Percentiles rank a stretch among this genome's conserved stretches.
Evolutionary conservation across 1,140 invertebrate species (phyloP).

Genomic region (Maniola jurtina): DNA sequence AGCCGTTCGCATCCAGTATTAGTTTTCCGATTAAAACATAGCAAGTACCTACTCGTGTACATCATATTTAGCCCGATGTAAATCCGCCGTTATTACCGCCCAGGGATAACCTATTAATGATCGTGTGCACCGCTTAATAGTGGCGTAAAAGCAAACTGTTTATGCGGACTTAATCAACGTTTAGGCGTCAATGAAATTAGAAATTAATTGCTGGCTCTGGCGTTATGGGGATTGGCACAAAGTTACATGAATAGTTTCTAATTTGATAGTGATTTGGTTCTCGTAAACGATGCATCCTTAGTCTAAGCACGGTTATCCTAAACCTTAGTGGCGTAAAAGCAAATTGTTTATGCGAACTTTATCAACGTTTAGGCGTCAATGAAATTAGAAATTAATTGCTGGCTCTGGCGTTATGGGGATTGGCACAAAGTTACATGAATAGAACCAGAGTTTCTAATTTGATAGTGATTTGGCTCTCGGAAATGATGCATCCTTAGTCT

Average conservation of each 20-base stretch:
- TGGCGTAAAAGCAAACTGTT: constrained; percentile 7
- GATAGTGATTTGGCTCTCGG: no score
- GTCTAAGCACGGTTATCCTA: no score
- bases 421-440: background rate
- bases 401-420: background rate
- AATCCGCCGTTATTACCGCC: constrained; percentile 2
- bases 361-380: constrained; percentile 1
- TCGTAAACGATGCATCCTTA: no score
- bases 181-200: background rate
- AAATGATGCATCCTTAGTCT: no score
- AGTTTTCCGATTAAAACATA: constrained; percentile 12
- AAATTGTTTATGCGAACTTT: constrained; percentile 4
- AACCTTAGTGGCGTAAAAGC: background rate
- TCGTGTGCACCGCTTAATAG: background rate
- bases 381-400: constrained; percentile 2
- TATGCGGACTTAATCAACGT: constrained; percentile 6
- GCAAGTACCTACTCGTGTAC: constrained; percentile 2
- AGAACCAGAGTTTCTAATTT: no score
- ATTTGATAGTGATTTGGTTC: no score
- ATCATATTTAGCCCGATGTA: constrained; percentile 4
- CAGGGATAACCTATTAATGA: constrained; percentile 10
- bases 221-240: background rate
- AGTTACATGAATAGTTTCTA: no score
- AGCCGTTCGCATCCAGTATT: background rate
- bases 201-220: constrained; percentile 3